Evolutionary conservation across 1,140 invertebrate genomes (phyloP), one percentile per base, ranked within the genome.

Genomic region (Magallana gigas): DNA sequence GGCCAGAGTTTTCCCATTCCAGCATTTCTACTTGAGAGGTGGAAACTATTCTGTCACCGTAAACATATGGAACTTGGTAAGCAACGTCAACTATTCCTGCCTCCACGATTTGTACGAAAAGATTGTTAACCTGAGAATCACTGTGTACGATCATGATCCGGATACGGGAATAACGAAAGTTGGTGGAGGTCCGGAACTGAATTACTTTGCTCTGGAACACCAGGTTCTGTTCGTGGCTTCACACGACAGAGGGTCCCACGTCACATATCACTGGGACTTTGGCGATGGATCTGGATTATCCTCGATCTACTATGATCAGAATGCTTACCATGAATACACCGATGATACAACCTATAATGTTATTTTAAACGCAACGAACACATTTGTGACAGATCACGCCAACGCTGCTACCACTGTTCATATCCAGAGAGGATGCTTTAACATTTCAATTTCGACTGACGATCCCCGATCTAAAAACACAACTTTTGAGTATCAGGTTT

Each of bases 1-100:
- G 11, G 62, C 85, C 48, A 82, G 88, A 16, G 86, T 88, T 8
- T 85, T 90, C 18, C 18, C 56, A 23, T 82, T 91, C 16, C 57
- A 83, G 5, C 91, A 91, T 62, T 88, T 85, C 18, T 91, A 91
- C 80, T 83, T 71, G 12, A 85, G 60, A 56, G 91, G 91, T n/a
- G 88, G 85, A 76, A 90, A 88, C 76, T 91, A 91, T 57, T 84
- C 86, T 3, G 83, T 91, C 6, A 81, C 83, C 9, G 68, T 91
- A 12, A 89, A 62, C 8, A 90, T 91, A 8, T 90, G 87, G 87
- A 91, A 91, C 71, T 71, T 91, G 18, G 90, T 91, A 0, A 89
- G 87, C 57, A 81, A 83, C 14, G 88, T 58, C 4, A 89, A 83
- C 12, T 90, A 87, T 57, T 62, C 87, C 2, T 85, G 81, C 57